Conservation (phyloP, 2,797 vertebrate genomes). For the Oreortyx pictus region DNA sequence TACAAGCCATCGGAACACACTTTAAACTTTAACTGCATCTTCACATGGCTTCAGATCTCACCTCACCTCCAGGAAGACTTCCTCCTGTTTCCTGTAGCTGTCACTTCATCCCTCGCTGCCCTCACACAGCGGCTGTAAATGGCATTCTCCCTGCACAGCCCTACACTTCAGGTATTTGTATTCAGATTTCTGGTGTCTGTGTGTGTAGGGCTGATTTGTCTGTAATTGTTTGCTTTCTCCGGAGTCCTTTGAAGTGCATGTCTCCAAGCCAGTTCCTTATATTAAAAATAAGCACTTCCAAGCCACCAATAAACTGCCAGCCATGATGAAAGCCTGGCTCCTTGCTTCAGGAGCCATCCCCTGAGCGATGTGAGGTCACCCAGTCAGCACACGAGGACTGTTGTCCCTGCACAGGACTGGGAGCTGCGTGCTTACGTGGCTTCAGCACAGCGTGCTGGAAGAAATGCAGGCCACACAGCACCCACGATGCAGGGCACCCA, state of each 20-base stretch:
- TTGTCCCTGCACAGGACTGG: too few relatives aligned
- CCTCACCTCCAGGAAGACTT: neutral
- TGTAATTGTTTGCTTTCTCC: conserved; percentile 51
- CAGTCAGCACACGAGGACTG: too few relatives aligned
- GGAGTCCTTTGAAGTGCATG: conserved; percentile 65
- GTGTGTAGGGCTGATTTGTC: conserved; percentile 28
- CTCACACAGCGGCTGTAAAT: conserved; percentile 30
- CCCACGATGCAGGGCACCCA: neutral
- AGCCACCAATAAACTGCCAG: conserved; percentile 66
- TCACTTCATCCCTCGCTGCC: neutral
- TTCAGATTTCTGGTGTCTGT: conserved; percentile 23
- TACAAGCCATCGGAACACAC: neutral
- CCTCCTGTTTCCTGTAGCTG: neutral
- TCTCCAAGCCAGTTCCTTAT: conserved; percentile 55
- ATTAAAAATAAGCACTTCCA: conserved; percentile 75
- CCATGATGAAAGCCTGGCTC: conserved; percentile 58
- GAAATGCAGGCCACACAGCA: neutral
- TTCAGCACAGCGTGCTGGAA: neutral
- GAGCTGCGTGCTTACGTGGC: neutral
- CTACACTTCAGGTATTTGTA: neutral
- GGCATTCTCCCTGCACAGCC: conserved; percentile 33
- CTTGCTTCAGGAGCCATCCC: conserved; percentile 63
- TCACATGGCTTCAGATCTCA: neutral
- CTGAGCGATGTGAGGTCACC: conserved; percentile 25
- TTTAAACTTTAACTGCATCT: conserved; percentile 1